Evolutionary conservation across 2,888 invertebrate genomes (phyloP), one percentile per base, ranked within the genome.

Genomic region (Ophioninae sp.): DNA sequence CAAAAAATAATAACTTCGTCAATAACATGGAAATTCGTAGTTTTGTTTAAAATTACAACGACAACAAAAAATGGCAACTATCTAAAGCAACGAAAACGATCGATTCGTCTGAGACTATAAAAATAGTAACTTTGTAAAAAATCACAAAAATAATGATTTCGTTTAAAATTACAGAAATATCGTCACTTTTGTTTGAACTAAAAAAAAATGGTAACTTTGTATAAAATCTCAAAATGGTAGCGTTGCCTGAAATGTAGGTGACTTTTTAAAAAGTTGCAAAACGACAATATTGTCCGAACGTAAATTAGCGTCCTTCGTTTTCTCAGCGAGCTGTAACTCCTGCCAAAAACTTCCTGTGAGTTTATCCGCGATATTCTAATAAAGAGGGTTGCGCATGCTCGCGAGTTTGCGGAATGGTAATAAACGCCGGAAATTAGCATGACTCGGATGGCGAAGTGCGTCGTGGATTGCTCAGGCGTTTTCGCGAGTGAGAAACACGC

Each of bases 351-450:
- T 13, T 20, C 20, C 3, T 6, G 20, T 5, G 59, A 51, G 51
- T 9, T 63, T 71, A 37, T 59, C 22, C 39, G 10, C 20, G 7
- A 6, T 58, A 72, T 72, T 39, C 39, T 58, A 23, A 58, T 44
- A 23, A 71, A 37, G 56, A 56, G 56, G 17, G 58, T 61, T 64
- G 20, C 73, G 59, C 77, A 74, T 56, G 74, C 80, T 61, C 73
- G 73, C 44, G 69, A 79, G 37, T 64, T 51, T 72, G 64, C 58
- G 37, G 41, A 51, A 78, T 76, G 79, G 76, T 79, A 73, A 82
- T 85, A 86, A 86, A 85, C 84, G 83, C 64, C 58, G 81, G 61
- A 81, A 85, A 86, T 86, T 85, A 84, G 84, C 84, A 85, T 85
- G 78, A 75, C 51, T 71, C 63, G 75, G 67, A 81, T 67, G 63